phyloP scores from a whole-genome alignment of 2,113 vertebrate species.

The Miniopterus natalensis region DNA sequence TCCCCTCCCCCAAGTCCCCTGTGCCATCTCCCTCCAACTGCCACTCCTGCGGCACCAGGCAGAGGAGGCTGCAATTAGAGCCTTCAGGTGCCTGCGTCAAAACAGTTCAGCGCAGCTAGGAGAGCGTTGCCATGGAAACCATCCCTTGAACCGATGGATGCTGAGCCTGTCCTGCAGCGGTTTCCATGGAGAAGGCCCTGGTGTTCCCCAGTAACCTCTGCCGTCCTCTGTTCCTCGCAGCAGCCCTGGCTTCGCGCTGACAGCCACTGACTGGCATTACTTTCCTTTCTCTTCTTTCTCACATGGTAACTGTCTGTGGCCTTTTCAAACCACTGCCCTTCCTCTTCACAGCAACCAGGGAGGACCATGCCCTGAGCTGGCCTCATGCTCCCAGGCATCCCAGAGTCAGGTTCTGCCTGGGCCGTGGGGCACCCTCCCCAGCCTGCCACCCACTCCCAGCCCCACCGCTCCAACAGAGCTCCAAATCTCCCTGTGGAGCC shows the following conservation, averaged over 20 bases:
- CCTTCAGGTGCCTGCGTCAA: neutral
- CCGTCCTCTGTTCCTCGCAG: conserved; percentile 35
- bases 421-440: neutral
- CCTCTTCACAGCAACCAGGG: neutral
- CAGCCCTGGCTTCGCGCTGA: neutral
- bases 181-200: conserved; percentile 76
- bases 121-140: conserved; percentile 74
- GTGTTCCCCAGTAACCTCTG: conserved; percentile 38
- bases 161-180: conserved; percentile 41
- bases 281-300: neutral
- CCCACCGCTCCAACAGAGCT: rapidly evolving
- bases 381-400: neutral
- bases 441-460: neutral
- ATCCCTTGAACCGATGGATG: conserved; percentile 22
- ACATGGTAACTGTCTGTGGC: neutral
- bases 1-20: neutral
- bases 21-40: neutral
- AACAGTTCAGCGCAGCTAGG: neutral
- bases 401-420: neutral
- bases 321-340: neutral
- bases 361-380: neutral
- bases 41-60: neutral
- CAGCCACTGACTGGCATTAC: neutral
- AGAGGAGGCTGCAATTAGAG: conserved; percentile 38
- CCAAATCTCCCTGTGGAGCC: neutral